Evolutionary conservation across 2,113 vertebrate genomes (phyloP), one percentile per base, ranked within the genome.

Genomic region (Leptodactylus fuscus): DNA sequence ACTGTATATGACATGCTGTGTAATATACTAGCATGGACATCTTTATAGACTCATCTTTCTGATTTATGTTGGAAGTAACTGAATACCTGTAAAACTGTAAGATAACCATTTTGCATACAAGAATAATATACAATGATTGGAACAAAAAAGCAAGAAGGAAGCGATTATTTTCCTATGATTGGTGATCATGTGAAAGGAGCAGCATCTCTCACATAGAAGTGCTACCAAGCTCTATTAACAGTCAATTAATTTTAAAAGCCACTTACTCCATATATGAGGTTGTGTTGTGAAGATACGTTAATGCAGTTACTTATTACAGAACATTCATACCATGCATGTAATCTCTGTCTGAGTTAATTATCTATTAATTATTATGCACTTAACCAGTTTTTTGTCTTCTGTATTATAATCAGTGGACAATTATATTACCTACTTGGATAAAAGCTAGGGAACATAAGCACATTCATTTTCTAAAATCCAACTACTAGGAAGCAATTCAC

Each of bases 331-430:
- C 49, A 79, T 27, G 32, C 49, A 38, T 79, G 51, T 38, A 60
- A 60, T 15, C 10, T 51, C 7, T 58, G 34, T 41, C 76, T 34
- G 34, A 53, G 18, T 58, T 58, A 53, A 79, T 58, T 58, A 38
- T 36, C 20, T 41, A 38, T 58, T 58, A 79, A 79, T 79, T 79
- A 60, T 55, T 79, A 15, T 58, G 34, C 76, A 79, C 53, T 79
- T 79, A 79, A 58, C 29, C 60, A 24, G 32, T 34, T 60, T 79
- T 60, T 27, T 79, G 48, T 38, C 32, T 55, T 60, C 32, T 22
- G 34, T 60, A 79, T 79, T 55, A 34, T 51, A n/a, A 79, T 79
- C 51, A 60, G 34, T 3, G 58, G 51, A 53, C 76, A 60, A 79
- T 60, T 60, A 77, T 34, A 53, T 77, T 77, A 53, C 48, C 41